Percentiles rank a stretch among this genome's conserved stretches.
Conservation (phyloP, 2,888 invertebrate genomes). For the Drosophila mulleri region DNA sequence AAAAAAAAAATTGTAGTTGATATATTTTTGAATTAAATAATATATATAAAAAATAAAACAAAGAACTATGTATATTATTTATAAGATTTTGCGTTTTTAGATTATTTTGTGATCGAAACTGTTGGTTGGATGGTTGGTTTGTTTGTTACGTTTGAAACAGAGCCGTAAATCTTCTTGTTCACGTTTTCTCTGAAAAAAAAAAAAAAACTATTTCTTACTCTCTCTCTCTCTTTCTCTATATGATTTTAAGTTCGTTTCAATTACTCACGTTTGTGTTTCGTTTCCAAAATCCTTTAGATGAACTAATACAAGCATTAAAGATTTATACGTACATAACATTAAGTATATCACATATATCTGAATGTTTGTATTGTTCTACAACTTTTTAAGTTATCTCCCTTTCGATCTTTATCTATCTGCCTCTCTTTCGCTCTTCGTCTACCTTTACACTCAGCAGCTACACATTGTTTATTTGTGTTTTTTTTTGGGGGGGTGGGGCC, state of each 20-base stretch:
- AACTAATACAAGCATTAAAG: constrained; percentile 37
- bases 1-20: constrained; percentile 59
- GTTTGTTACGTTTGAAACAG: constrained; percentile 67
- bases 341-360: constrained; percentile 24
- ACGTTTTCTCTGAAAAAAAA: constrained; percentile 31
- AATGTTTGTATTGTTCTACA: constrained; percentile 43
- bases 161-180: constrained; percentile 56
- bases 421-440: constrained; percentile 8
- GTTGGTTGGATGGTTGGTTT: constrained; percentile 75
- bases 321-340: background rate
- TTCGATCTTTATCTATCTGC: constrained; percentile 9
- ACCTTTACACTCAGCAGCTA: constrained; percentile 12
- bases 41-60: constrained; percentile 43
- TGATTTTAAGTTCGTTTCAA: constrained; percentile 19
- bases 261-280: constrained; percentile 15
- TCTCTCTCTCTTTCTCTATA: constrained; percentile 5
- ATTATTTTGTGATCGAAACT: constrained; percentile 59
- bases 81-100: constrained; percentile 50
- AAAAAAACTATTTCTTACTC: background rate
- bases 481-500: constrained; percentile 15
- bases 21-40: constrained; percentile 54
- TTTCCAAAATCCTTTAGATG: constrained; percentile 34
- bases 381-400: constrained; percentile 32
- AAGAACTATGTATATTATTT: constrained; percentile 58
- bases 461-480: constrained; percentile 7